A percentile compares a stretch with the other conserved stretches of the same genome.
Conservation (phyloP, 2,113 vertebrate genomes). For the Notiomystis cincta region DNA sequence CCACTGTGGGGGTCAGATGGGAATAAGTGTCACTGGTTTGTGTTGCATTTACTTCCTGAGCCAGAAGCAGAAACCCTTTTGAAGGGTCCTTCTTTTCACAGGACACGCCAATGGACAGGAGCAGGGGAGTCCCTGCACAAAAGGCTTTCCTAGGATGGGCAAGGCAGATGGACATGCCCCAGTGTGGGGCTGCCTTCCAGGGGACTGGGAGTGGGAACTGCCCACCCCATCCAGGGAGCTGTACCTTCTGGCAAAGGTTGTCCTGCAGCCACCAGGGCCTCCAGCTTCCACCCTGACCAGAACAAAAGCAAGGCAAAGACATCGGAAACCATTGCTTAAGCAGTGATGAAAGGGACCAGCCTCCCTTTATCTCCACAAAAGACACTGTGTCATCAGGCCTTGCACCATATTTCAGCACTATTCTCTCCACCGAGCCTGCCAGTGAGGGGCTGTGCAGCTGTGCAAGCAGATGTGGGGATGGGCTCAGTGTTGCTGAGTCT, state of each 20-base stretch:
- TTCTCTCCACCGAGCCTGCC: not conserved
- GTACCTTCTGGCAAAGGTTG: not conserved
- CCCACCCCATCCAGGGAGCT: not conserved
- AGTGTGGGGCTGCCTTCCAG: not conserved
- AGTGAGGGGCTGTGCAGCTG: not conserved
- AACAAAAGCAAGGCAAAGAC: not conserved
- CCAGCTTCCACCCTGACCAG: not conserved
- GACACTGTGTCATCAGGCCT: conserved; percentile 28
- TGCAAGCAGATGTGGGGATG: conserved; percentile 1
- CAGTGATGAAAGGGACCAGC: conserved; percentile 20
- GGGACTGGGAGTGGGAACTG: not conserved
- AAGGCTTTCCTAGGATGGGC: not conserved
- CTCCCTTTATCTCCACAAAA: conserved; percentile 28
- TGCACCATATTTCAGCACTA: conserved; percentile 23
- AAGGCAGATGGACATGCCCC: not conserved
- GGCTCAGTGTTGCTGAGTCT: not conserved
- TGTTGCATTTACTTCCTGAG: not conserved
- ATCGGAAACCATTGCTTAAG: conserved; percentile 1
- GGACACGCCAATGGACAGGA: not conserved
- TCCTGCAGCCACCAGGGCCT: not conserved
- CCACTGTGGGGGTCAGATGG: not conserved
- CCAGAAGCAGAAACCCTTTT: not conserved
- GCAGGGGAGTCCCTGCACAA: accelerated
- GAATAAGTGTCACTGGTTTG: not conserved
- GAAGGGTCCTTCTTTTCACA: not conserved